Base-by-base conservation (phyloP, 2,888 invertebrate species). In the Rotaria magnacalcarata region DNA sequence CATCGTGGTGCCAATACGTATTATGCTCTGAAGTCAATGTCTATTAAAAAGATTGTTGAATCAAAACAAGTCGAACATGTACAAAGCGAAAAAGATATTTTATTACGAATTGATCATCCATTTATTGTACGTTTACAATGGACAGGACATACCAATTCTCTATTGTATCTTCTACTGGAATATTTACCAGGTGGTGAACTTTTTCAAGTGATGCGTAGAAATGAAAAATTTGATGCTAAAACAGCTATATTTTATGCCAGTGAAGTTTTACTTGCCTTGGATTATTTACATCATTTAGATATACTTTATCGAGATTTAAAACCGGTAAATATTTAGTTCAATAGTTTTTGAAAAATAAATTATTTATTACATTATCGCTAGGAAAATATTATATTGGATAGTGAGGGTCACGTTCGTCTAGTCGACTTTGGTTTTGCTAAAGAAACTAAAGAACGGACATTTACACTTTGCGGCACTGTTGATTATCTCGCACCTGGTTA, bases 111-210 rank as follows among this genome's bases (percentile, higher is more conserved):
- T 89, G 93, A 94, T 89, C 96, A 97, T 92, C 96, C 96, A 85
- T 97, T 97, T 92, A 94, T 97, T 90, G 96, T 97, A 14, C 56
- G 60, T 21, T 47, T 86, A 14, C 93, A 95, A 89, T 96, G 96
- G 95, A 95, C 95, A 90, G 94, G 95, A 89, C 95, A 95, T 90
- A 97, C 97, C 91, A 94, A 95, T 89, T 94, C 94, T 86, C 95
- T 95, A 90, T 94, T 98, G 88, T 98, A 97, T 92, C 97, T 98
- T 97, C 93, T 97, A 87, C 94, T 98, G 91, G 97, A 98, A 91
- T 98, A 96, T 91, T 95, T 97, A 4, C 95, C 96, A 11, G 91
- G 98, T 21, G 98, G 98, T 19, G 98, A 98, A 91, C 93, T 98
- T 50, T 98, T 98, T 92, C 96, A 96, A 16, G 97, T 97, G 91